Conservation (phyloP, 2,797 vertebrate species). For the Epinephelus coioides region DNA sequence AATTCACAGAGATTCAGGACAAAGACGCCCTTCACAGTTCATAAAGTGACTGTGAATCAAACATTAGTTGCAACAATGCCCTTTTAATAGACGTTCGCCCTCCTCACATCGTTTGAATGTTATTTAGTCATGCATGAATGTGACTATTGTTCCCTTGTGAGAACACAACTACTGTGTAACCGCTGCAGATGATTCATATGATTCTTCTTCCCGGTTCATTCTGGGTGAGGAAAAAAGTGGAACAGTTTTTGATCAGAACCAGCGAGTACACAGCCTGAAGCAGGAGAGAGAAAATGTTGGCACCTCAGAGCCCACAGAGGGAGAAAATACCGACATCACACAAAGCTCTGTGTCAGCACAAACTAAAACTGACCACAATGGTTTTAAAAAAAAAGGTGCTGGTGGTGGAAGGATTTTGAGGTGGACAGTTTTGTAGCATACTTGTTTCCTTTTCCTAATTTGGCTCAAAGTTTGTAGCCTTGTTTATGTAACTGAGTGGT, state of each 20-base stretch:
- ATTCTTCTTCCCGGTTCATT: constrained; percentile 11
- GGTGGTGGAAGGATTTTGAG: not conserved
- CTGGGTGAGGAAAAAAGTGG: not conserved
- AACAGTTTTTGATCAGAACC: constrained; percentile 22
- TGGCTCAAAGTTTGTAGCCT: not conserved
- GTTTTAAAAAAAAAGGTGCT: not conserved
- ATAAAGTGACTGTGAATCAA: constrained; percentile 25
- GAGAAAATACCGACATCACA: constrained; percentile 3
- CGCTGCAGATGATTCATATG: constrained; percentile 12
- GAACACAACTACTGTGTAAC: constrained; percentile 16
- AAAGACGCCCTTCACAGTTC: constrained; percentile 51
- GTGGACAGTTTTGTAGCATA: not conserved
- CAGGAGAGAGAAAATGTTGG: not conserved
- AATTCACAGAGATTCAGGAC: constrained; percentile 27
- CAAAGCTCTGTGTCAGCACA: constrained; percentile 37
- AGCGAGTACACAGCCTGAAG: constrained; percentile 18
- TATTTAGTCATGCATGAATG: constrained; percentile 48
- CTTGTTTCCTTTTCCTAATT: not conserved
- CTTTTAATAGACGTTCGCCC: constrained; percentile 26
- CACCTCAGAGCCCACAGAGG: constrained; percentile 3
- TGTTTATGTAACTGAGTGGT: not conserved
- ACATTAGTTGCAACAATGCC: constrained; percentile 19
- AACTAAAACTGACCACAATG: constrained; percentile 18
- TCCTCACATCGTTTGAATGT: constrained; percentile 9
- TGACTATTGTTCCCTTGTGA: constrained; percentile 38